Evolutionary conservation across 2,113 vertebrate genomes (phyloP).

Genomic region (Nipponia nippon): DNA sequence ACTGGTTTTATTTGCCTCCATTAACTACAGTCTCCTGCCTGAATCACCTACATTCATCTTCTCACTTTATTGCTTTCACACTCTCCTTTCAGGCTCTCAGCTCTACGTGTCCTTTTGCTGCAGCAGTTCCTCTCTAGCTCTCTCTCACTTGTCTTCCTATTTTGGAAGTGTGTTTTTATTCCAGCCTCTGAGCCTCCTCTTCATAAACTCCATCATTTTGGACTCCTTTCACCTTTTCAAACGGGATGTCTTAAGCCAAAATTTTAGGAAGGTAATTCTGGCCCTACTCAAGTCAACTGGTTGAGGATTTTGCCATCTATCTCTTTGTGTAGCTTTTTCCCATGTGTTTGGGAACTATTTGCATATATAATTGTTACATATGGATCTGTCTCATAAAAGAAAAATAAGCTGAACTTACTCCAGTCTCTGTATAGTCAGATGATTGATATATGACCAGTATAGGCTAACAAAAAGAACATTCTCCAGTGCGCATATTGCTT

Average conservation of each 20-base stretch:
- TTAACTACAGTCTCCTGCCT: background rate
- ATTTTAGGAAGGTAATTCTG: slow-evolving; percentile 20
- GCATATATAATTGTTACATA: slow-evolving; percentile 28
- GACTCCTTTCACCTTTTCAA: slow-evolving; percentile 25
- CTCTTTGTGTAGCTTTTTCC: background rate
- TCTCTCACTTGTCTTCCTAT: background rate
- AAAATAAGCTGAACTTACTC: background rate
- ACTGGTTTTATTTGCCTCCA: background rate
- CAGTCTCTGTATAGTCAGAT: background rate
- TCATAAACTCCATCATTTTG: background rate
- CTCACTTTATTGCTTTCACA: background rate
- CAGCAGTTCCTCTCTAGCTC: background rate
- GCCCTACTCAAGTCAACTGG: background rate
- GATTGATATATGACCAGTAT: slow-evolving; percentile 4
- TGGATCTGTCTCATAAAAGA: background rate
- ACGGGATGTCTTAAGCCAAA: background rate
- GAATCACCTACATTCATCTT: background rate
- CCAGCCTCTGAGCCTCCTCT: background rate
- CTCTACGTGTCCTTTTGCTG: background rate
- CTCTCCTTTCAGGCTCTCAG: background rate
- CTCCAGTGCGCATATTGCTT: background rate
- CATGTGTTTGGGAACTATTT: slow-evolving; percentile 21
- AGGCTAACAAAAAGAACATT: slow-evolving; percentile 52
- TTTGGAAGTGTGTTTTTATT: background rate
- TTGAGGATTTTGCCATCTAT: background rate